Conservation (phyloP, 2,797 vertebrate genomes). For the Phrynocephalus forsythii region DNA sequence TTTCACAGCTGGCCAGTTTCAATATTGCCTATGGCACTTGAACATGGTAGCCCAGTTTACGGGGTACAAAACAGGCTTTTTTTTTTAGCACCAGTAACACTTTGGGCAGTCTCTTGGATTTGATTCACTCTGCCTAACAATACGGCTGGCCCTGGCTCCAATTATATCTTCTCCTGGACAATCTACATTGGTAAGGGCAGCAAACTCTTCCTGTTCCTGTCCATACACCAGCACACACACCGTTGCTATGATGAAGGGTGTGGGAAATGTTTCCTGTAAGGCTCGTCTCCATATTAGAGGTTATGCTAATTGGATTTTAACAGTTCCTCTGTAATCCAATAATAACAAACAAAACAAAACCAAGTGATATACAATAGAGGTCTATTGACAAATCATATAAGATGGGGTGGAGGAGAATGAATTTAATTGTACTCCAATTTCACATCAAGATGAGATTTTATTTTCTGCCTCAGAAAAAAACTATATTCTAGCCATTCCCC, state of each 20-base stretch:
- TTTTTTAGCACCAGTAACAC: too few species aligned
- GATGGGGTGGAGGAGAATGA: neutral
- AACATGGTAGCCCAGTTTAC: too few species aligned
- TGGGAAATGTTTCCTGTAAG: neutral
- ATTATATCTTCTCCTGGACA: neutral
- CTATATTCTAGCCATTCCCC: neutral
- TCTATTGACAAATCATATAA: neutral
- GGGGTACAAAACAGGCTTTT: too few species aligned
- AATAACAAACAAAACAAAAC: neutral
- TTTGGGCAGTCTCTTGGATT: too few species aligned
- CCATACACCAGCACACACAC: neutral
- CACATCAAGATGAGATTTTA: too few species aligned
- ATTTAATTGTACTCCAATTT: too few species aligned
- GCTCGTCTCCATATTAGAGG: slow-evolving; percentile 11
- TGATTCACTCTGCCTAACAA: too few species aligned
- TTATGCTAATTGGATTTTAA: neutral
- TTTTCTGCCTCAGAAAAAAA: neutral
- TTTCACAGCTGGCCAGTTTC: too few species aligned
- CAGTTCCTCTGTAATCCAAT: neutral
- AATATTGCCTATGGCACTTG: too few species aligned
- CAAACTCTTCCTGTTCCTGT: neutral
- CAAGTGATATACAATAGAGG: neutral
- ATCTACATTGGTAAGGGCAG: neutral
- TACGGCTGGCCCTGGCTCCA: too few species aligned
- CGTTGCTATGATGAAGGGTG: neutral